Evolutionary conservation across 2,888 invertebrate species (phyloP), one percentile per base, ranked within the genome.

Genomic region (Phalangium opilio): DNA sequence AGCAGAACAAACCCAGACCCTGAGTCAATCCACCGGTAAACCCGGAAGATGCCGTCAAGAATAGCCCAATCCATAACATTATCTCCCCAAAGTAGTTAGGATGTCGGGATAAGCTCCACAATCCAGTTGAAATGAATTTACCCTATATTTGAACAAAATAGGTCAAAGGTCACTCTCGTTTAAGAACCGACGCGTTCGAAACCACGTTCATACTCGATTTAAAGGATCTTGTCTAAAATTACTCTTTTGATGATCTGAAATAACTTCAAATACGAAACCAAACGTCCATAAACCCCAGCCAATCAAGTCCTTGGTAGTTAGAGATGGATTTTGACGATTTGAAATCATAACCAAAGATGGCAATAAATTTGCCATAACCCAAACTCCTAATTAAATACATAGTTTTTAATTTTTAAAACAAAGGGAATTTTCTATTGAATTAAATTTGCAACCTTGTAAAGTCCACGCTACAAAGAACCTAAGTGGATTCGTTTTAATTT

Each of bases 21-120:
- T 27, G 27, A 27, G 27, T 27, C 8, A 8, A 7, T 8, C 27
- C 27, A n/a, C n/a, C n/a, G 5, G 27, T 7, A 27, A 27, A 27
- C 27, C 27, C 49, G 20, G 52, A 47, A 36, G 49, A 49, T 5
- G 52, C 49, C n/a, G 52, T 49, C 38, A 66, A 56, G 56, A 65
- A 63, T 50, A 64, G 51, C 43, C 67, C 61, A 57, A 64, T 51
- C 64, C 65, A 62, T 40, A 67, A 48, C 46, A 61, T 48, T 27
- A 64, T 62, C 53, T 65, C 65, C n/a, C 65, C 65, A 52, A 65
- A 62, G 49, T 65, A 65, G 53, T 65, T 65, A 2, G 65, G 65
- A 49, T 65, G 65, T n/a, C 65, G 57, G 0, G 63, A 63, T 21
- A 59, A 51, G 19, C 57, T 59, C 65, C 65, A 65, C 39, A 65